Evolutionary conservation across 2,888 invertebrate genomes (phyloP), one percentile per base, ranked within the genome.

Genomic region (Latrodectus elegans): DNA sequence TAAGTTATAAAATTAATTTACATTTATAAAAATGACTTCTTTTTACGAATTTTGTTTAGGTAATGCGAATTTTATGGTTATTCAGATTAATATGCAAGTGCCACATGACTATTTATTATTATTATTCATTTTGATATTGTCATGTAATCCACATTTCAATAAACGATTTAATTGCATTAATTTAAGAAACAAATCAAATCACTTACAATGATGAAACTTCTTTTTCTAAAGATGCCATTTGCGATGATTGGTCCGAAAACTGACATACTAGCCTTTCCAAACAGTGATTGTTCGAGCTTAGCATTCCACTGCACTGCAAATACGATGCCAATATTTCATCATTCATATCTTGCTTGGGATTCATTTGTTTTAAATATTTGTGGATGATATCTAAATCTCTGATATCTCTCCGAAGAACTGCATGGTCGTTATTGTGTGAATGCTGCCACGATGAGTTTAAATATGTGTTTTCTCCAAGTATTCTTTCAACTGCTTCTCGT

Each of bases 131-230:
- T 38, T 38, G 1, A 22, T 22, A 38, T 38, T 38, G 4, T 38
- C 38, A 38, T 38, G 6, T 38, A 38, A 38, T 6, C 38, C 3
- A 38, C 38, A 6, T 38, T 38, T 38, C 38, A 6, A 38, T 38
- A 38, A 38, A 38, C 4, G 6, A 38, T 38, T 38, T 6, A 38
- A 38, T 38, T 38, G 38, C 22, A 22, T 22, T 22, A 22, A 22
- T 38, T 1, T 4, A 6, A 6, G 38, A 2, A 38, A 6, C 6
- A 38, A 38, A 38, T 38, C 38, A 38, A 2, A 51, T 15, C 26
- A 89, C 90, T 89, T 89, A 90, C 90, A 90, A 53, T 51, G 90
- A 89, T 4, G 90, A 88, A 64, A 90, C 90, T 38, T 90, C 90
- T 72, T 89, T 90, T 82, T 90, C 90, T n/a, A 90, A 53, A 8